Evolutionary conservation across 2,797 vertebrate genomes (phyloP).

Genomic region (Sebastes minor): DNA sequence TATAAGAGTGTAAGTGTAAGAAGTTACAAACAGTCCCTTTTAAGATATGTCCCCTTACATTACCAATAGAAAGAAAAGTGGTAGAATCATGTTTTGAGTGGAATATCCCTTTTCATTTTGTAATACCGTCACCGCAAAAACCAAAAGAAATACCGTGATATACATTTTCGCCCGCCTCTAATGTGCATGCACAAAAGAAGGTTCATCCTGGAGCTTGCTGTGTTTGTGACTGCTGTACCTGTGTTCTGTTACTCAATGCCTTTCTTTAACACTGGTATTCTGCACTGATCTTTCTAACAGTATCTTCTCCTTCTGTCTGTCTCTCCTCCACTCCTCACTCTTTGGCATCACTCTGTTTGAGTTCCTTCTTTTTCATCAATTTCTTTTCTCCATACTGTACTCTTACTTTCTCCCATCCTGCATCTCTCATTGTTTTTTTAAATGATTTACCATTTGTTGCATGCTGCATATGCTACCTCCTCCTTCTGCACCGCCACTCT

Average conservation of each 20-base stretch:
- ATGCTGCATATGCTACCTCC: slow-evolving; percentile 39
- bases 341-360: slow-evolving; percentile 53
- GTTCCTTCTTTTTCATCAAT: slow-evolving; percentile 31
- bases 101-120: too few species aligned
- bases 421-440: slow-evolving; percentile 78
- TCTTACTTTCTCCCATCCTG: slow-evolving; percentile 79
- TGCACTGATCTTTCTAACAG: slow-evolving; percentile 76
- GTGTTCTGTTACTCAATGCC: slow-evolving; percentile 28
- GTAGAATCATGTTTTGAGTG: too few species aligned
- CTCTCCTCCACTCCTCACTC: slow-evolving; percentile 68
- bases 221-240: slow-evolving; percentile 17
- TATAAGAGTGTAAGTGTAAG: too few species aligned
- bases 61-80: too few species aligned
- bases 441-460: slow-evolving; percentile 85
- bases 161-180: too few species aligned
- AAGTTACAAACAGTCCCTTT: too few species aligned
- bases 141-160: too few species aligned
- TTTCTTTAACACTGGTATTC: slow-evolving; percentile 66
- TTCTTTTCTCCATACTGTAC: slow-evolving; percentile 77
- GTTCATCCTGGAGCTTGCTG: not conserved
- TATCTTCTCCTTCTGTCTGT: slow-evolving; percentile 74
- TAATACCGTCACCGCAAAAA: too few species aligned
- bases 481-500: slow-evolving; percentile 19
- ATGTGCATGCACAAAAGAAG: slow-evolving; percentile 1
- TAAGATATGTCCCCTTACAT: too few species aligned